A percentile compares a stretch with the other conserved stretches of the same genome.
Evolutionary conservation across 2,888 invertebrate genomes (phyloP).

Genomic region (Erebia palarica): DNA sequence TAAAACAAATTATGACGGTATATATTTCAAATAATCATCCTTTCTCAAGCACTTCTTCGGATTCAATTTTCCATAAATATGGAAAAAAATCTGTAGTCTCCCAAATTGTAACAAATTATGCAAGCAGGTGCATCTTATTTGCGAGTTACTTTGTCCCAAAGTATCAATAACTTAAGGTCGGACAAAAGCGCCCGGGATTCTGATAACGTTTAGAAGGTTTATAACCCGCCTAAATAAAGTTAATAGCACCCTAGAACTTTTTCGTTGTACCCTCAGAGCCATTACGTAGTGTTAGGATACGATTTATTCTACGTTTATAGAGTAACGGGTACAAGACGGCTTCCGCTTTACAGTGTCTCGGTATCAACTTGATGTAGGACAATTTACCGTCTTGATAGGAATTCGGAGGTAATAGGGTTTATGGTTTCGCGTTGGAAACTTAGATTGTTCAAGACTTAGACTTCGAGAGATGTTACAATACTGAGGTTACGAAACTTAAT

Average conservation of each 20-base stretch:
- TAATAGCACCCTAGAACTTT: slow-evolving; percentile 77
- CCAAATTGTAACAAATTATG: slow-evolving; percentile 21
- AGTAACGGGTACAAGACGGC: slow-evolving; percentile 62
- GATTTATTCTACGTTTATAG: slow-evolving; percentile 77
- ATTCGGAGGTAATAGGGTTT: slow-evolving; percentile 16
- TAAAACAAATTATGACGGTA: too few species aligned
- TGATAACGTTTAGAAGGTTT: slow-evolving; percentile 79
- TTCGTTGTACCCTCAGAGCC: slow-evolving; percentile 74
- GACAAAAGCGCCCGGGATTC: slow-evolving; percentile 64
- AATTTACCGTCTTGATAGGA: slow-evolving; percentile 51
- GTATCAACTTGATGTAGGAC: slow-evolving; percentile 66
- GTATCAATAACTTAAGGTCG: slow-evolving; percentile 66
- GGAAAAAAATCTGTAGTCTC: slow-evolving; percentile 11
- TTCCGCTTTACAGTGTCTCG: slow-evolving; percentile 63
- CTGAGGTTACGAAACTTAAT: background rate
- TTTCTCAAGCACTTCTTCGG: background rate
- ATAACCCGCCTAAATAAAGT: slow-evolving; percentile 80
- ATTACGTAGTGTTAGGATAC: slow-evolving; percentile 73
- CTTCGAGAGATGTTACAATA: background rate
- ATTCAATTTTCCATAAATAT: background rate
- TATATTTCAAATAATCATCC: too few species aligned
- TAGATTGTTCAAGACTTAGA: slow-evolving; percentile 7
- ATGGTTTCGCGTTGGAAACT: slow-evolving; percentile 12
- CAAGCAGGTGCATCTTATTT: slow-evolving; percentile 34
- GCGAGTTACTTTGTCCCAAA: slow-evolving; percentile 48